Conservation (phyloP, 2,113 vertebrate species). For the Suncus etruscus region DNA sequence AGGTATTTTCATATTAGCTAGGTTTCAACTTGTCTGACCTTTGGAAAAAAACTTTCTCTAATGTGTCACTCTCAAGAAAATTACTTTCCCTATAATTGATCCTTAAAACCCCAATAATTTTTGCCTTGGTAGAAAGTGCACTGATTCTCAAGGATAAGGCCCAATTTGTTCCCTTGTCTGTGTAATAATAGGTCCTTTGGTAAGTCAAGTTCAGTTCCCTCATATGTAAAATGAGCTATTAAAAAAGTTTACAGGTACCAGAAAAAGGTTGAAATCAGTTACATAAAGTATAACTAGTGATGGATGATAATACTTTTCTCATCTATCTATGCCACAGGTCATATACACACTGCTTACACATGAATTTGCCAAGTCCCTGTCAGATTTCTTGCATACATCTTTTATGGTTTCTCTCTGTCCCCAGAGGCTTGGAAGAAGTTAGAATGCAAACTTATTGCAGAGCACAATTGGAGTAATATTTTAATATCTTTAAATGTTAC, state of each 20-base stretch:
- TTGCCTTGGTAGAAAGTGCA: not conserved
- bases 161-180: not conserved
- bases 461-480: slow-evolving; percentile 44
- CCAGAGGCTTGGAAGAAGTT: not conserved
- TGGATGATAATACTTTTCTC: not conserved
- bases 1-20: not conserved
- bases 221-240: not conserved
- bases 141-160: not conserved
- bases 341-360: not conserved
- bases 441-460: not conserved
- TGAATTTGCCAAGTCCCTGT: not conserved
- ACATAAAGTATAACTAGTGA: not conserved
- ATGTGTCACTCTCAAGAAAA: not conserved
- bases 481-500: slow-evolving; percentile 31
- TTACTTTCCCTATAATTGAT: not conserved
- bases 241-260: not conserved
- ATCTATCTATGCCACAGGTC: not conserved
- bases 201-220: not conserved
- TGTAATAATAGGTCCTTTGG: not conserved
- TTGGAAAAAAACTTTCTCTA: slow-evolving; percentile 6
- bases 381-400: not conserved
- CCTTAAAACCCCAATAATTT: not conserved
- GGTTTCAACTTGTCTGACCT: not conserved
- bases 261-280: not conserved
- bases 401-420: not conserved